Base-by-base conservation (phyloP, 2,113 vertebrate genomes). In the Coregonus clupeaformis region DNA sequence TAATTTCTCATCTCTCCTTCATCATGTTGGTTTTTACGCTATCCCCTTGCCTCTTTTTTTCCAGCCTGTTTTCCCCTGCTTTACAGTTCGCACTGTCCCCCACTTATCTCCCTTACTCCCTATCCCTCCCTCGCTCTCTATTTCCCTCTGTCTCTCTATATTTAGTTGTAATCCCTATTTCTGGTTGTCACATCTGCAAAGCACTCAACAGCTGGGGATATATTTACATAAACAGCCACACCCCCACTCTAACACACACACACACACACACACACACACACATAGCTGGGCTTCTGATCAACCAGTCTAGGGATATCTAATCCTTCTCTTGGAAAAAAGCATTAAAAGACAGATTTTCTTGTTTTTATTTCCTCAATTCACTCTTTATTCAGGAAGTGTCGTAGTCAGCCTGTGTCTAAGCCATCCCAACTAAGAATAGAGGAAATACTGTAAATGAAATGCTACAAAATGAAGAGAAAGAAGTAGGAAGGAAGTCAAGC, bases 101-200 rank as follows among this genome's bases (percentile, higher is more conserved):
- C 67, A 68, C 30, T 63, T 30, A 49, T 68, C 78, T 62, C 47
- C 72, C 65, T 77, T 75, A 42, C 57, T 57, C 57, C 18, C 47
- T 71, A 72, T 85, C 81, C 25, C 32, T 52, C 45, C 24, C 74
- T 25, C 52, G 63, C 45, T 67, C 70, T 30, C 45, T 49, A 87
- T 92, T 90, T 91, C n/a, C n/a, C n/a, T n/a, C n/a, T n/a, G n/a
- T n/a, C n/a, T 66, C 45, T 67, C 70, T 30, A 55, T 49, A 87
- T 92, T 90, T 91, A 91, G 79, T 77, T 29, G 7, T 88, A 90
- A 92, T 91, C 85, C 78, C 82, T 83, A 84, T 87, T 89, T 86
- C 82, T 87, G 85, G 73, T 79, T 52, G 57, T 79, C 76, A 75
- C 89, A 92, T 91, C 90, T 90, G 88, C 74, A 80, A 79, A 78